These are phyloP conservation scores for Rhodophaea formosa DNA, from an alignment of 2,888 invertebrate species.

Conservation along the genomic window DNA sequence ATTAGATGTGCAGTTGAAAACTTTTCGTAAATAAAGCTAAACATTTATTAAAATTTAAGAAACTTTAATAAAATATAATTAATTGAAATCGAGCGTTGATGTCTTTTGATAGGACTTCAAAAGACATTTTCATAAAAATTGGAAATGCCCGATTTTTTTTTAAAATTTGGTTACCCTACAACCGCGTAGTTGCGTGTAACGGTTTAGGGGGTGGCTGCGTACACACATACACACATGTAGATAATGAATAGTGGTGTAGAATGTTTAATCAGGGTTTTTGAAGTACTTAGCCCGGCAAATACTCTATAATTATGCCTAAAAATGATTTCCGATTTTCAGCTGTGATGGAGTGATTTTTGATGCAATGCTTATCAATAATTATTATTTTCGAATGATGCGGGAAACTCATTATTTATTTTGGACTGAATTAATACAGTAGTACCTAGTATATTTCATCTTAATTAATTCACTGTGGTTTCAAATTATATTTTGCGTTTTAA, in stretches of 20 bases:
- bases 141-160: background rate
- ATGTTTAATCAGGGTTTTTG: slow-evolving; percentile 76
- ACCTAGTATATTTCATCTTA: background rate
- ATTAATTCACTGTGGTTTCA: no score
- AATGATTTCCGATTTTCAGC: slow-evolving; percentile 63
- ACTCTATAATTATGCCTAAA: slow-evolving; percentile 70
- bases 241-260: slow-evolving; percentile 77
- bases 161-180: slow-evolving; percentile 27
- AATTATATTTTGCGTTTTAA: no score
- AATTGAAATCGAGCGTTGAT: background rate
- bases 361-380: slow-evolving; percentile 11
- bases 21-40: no score
- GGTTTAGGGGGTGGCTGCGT: slow-evolving; percentile 61
- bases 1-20: no score
- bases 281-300: slow-evolving; percentile 69
- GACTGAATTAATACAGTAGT: background rate
- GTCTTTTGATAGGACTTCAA: background rate
- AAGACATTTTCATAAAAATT: background rate
- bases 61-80: background rate
- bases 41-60: background rate
- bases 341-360: slow-evolving; percentile 44
- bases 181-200: slow-evolving; percentile 71
- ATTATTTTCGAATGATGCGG: background rate
- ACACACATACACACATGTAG: slow-evolving; percentile 46
- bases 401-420: background rate